Evolutionary conservation across 2,113 vertebrate species (phyloP).

Genomic region (Theristicus caerulescens): DNA sequence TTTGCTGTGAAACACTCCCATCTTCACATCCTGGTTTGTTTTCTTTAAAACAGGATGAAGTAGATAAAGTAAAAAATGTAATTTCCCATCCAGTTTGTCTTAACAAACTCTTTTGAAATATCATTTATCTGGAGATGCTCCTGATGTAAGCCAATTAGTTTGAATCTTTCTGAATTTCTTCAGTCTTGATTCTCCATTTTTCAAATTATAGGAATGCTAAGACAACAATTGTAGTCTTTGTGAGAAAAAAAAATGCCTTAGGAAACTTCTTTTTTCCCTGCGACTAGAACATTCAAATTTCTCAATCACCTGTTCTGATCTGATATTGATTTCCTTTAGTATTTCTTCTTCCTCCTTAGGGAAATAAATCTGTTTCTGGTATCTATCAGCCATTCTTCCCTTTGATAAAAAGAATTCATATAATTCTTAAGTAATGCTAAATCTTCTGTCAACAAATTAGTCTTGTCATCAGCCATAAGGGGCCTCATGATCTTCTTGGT

Average conservation of each 20-base stretch:
- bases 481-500: constrained; percentile 66
- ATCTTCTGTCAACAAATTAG: constrained; percentile 71
- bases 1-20: neutral
- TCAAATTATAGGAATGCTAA: neutral
- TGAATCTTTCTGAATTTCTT: neutral
- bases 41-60: neutral
- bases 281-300: constrained; percentile 39
- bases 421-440: constrained; percentile 72
- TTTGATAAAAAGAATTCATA: constrained; percentile 71
- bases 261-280: neutral
- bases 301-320: constrained; percentile 66
- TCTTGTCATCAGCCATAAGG: constrained; percentile 69
- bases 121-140: neutral
- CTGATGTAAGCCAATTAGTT: neutral
- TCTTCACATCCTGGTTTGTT: neutral
- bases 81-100: neutral
- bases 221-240: neutral
- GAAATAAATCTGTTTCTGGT: constrained; percentile 72
- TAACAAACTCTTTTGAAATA: neutral
- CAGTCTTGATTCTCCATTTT: neutral
- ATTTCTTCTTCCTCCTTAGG: constrained; percentile 65
- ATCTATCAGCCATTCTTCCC: constrained; percentile 59
- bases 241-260: neutral
- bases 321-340: constrained; percentile 66
- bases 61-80: neutral